These are phyloP conservation scores for Daubentonia madagascariensis DNA, from an alignment of 2,113 vertebrate species.

Conservation along the genomic window DNA sequence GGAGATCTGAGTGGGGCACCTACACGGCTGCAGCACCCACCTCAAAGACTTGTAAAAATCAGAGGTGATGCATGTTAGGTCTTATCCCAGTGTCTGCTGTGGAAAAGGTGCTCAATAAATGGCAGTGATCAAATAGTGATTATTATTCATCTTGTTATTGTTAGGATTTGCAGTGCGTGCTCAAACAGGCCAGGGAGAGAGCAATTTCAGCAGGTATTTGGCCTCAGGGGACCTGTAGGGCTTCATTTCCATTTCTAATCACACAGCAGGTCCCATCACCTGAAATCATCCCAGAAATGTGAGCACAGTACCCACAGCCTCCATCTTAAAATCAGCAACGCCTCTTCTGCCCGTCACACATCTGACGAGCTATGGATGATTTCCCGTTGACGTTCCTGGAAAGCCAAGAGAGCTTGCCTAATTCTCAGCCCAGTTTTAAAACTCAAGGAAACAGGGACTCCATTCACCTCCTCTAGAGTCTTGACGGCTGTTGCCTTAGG, in stretches of 20 bases:
- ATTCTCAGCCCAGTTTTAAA: not conserved
- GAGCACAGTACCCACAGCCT: not conserved
- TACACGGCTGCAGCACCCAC: not conserved
- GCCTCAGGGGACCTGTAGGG: not conserved
- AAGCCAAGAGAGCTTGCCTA: not conserved
- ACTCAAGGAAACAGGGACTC: no score
- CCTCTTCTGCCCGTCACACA: not conserved
- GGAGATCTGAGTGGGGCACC: not conserved
- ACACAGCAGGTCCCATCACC: not conserved
- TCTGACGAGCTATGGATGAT: not conserved
- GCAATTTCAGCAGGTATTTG: not conserved
- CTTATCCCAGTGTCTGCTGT: not conserved
- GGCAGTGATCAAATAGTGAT: no score
- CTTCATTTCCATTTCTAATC: not conserved
- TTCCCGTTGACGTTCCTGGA: not conserved
- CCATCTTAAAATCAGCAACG: not conserved
- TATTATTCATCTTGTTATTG: accelerated
- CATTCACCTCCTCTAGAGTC: not conserved
- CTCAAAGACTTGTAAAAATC: not conserved
- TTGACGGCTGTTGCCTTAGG: not conserved
- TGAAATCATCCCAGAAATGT: not conserved
- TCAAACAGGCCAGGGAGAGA: not conserved
- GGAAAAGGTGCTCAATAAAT: not conserved
- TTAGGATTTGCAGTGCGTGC: not conserved
- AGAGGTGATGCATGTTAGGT: not conserved